Conservation (phyloP, 2,797 vertebrate species). For the Notolepis coatsorum region DNA sequence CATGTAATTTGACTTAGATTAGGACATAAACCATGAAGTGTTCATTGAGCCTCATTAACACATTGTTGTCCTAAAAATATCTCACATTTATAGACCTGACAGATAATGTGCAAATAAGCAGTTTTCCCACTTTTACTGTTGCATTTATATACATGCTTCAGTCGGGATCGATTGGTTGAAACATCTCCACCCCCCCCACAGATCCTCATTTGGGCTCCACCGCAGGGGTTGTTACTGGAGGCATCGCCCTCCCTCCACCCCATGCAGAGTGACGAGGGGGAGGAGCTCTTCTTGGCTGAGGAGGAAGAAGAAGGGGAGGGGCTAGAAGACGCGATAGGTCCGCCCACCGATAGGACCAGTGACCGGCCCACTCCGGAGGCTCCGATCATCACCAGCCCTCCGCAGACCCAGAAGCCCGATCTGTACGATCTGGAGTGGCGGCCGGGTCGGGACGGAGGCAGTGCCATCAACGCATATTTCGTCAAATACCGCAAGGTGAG, state of each 20-base stretch:
- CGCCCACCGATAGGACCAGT: constrained; percentile 52
- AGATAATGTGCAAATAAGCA: too few relatives aligned
- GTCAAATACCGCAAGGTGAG: constrained; percentile 97
- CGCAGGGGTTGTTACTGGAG: constrained; percentile 29
- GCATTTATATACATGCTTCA: too few relatives aligned
- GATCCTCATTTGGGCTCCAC: constrained; percentile 69
- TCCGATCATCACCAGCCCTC: constrained; percentile 94
- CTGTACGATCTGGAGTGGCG: constrained; percentile 93
- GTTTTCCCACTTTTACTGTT: too few relatives aligned
- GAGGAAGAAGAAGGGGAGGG: constrained; percentile 44
- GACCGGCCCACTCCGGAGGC: constrained; percentile 86
- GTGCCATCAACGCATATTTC: constrained; percentile 92
- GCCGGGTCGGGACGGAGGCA: constrained; percentile 87
- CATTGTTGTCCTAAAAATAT: too few relatives aligned
- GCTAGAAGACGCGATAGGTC: constrained; percentile 14
- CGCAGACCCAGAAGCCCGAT: constrained; percentile 90
- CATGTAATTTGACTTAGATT: too few relatives aligned
- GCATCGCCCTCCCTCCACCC: constrained; percentile 61
- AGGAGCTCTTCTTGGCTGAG: constrained; percentile 48
- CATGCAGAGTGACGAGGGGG: constrained; percentile 81
- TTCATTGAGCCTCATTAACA: too few relatives aligned
- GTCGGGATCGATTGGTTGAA: too few relatives aligned
- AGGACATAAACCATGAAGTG: too few relatives aligned
- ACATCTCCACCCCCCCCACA: constrained; percentile 40
- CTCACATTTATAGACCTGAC: too few relatives aligned